These are phyloP conservation scores for Lithophane socia DNA, from an alignment of 2,888 invertebrate species.

Conservation along the genomic window DNA sequence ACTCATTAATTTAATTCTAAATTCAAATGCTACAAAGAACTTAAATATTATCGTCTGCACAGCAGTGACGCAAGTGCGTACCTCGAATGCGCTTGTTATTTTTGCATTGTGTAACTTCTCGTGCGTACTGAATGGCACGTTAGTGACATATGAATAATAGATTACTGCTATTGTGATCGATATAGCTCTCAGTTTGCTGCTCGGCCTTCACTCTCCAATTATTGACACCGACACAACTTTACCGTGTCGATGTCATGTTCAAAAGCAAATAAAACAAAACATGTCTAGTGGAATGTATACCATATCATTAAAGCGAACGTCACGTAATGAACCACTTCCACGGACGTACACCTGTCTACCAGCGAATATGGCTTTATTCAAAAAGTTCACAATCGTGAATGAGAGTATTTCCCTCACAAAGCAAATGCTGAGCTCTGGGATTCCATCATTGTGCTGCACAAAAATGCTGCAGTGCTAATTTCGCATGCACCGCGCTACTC, in stretches of 20 bases:
- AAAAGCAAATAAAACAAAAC: constrained; percentile 42
- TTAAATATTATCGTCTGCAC: constrained; percentile 39
- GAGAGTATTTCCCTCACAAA: constrained; percentile 82
- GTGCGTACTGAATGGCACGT: constrained; percentile 49
- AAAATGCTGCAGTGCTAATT: constrained; percentile 87
- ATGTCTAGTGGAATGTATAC: constrained; percentile 44
- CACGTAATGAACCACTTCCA: constrained; percentile 80
- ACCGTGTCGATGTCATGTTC: constrained; percentile 32
- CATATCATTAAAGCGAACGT: constrained; percentile 65
- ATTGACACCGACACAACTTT: constrained; percentile 46
- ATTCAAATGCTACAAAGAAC: constrained; percentile 28
- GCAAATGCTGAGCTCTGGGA: constrained; percentile 78
- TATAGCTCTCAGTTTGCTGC: constrained; percentile 55
- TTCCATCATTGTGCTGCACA: constrained; percentile 87
- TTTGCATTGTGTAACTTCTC: constrained; percentile 72
- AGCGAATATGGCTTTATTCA: constrained; percentile 82
- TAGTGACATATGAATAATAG: constrained; percentile 64
- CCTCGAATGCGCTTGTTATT: constrained; percentile 69
- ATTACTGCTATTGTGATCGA: constrained; percentile 68
- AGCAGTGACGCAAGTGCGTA: constrained; percentile 73
- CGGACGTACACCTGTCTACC: constrained; percentile 69
- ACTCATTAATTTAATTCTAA: not conserved
- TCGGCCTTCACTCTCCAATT: constrained; percentile 65
- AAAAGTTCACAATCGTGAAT: constrained; percentile 83
- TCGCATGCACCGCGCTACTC: constrained; percentile 80